A percentile compares a stretch with the other conserved stretches of the same genome.
These are phyloP conservation scores for Chalcis sispes DNA, from an alignment of 2,888 invertebrate genomes.

Conservation along the genomic window DNA sequence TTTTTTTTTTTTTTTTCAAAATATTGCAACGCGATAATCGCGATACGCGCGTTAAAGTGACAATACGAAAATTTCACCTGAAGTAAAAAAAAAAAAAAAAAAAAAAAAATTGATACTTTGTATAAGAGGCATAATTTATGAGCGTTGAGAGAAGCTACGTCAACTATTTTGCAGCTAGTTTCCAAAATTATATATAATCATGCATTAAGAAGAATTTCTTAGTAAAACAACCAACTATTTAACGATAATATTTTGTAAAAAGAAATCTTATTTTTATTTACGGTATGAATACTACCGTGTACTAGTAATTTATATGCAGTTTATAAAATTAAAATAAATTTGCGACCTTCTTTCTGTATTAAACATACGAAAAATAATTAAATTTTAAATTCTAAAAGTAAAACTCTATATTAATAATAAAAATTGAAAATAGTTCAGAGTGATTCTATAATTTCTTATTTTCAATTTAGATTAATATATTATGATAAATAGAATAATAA, in stretches of 20 bases:
- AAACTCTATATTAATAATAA: too few relatives aligned
- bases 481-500: too few relatives aligned
- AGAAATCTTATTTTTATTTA: too few relatives aligned
- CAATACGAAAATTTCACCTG: conserved; percentile 38
- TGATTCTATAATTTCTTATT: too few relatives aligned
- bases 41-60: conserved; percentile 42
- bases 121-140: background rate
- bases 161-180: conserved; percentile 1
- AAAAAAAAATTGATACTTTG: conserved; percentile 20
- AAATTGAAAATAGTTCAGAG: too few relatives aligned
- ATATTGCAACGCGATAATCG: conserved; percentile 42
- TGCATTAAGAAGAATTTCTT: background rate
- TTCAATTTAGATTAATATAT: too few relatives aligned
- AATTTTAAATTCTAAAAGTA: too few relatives aligned
- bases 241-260: background rate
- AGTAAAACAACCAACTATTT: background rate
- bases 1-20: conserved; percentile 12
- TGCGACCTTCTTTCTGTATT: too few relatives aligned
- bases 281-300: too few relatives aligned
- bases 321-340: too few relatives aligned
- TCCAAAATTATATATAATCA: conserved; percentile 13
- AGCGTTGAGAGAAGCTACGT: background rate
- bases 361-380: too few relatives aligned
- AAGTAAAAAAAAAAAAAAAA: background rate
- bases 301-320: too few relatives aligned